Conservation (phyloP, 2,797 vertebrate species). For the Phataginus tricuspis region DNA sequence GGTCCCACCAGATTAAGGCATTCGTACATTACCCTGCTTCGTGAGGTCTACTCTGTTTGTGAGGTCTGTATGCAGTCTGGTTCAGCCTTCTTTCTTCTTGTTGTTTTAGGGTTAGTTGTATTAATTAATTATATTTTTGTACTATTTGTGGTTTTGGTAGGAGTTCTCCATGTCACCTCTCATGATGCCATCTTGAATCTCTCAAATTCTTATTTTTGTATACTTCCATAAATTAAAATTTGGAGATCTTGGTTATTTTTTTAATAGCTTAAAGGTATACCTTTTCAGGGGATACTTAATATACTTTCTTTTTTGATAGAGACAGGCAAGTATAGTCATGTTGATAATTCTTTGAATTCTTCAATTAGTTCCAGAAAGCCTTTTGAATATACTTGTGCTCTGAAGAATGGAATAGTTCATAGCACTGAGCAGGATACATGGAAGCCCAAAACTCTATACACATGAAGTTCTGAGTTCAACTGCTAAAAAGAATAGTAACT, state of each 20-base stretch:
- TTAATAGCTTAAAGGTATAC: background rate
- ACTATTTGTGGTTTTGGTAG: too few species aligned
- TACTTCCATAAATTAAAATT: background rate
- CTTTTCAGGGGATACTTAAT: background rate
- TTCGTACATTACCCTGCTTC: too few species aligned
- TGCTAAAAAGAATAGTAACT: slow-evolving; percentile 49
- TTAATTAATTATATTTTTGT: too few species aligned
- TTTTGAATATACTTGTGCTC: background rate
- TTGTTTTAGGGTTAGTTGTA: too few species aligned
- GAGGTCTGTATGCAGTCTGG: too few species aligned
- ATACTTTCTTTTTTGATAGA: background rate
- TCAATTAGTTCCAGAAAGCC: slow-evolving; percentile 63
- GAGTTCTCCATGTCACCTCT: too few species aligned
- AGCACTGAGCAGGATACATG: background rate
- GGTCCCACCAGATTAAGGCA: too few species aligned
- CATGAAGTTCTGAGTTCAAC: background rate
- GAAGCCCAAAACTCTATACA: background rate
- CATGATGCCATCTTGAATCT: too few species aligned
- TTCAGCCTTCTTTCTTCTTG: too few species aligned
- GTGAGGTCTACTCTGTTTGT: too few species aligned
- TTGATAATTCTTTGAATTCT: slow-evolving; percentile 33
- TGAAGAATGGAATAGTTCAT: background rate
- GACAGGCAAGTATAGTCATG: slow-evolving; percentile 8
- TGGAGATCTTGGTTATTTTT: background rate
- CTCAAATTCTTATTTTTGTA: background rate